Percentiles rank a stretch among this genome's conserved stretches.
These are phyloP conservation scores for Brachypalpus laphriformis DNA, from an alignment of 2,888 invertebrate species.

Conservation along the genomic window DNA sequence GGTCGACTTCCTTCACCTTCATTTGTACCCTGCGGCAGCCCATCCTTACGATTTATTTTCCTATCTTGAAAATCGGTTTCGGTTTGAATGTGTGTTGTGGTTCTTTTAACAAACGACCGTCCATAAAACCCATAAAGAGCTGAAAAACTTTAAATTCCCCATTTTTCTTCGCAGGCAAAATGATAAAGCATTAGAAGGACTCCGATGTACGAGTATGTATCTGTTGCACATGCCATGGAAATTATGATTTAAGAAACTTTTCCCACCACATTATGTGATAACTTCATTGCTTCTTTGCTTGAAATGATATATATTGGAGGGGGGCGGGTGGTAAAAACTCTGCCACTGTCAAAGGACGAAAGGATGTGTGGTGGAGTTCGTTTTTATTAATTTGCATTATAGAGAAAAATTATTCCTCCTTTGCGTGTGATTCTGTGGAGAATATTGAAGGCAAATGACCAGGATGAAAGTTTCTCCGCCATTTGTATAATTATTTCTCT, in stretches of 20 bases:
- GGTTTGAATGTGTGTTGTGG: not conserved
- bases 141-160: conserved; percentile 6
- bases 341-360: conserved; percentile 1
- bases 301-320: not conserved
- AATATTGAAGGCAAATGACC: conserved; percentile 57
- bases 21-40: not conserved
- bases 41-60: not conserved
- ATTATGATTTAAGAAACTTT: conserved; percentile 29
- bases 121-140: not conserved
- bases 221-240: conserved; percentile 32
- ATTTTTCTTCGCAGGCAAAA: not conserved
- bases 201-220: conserved; percentile 5
- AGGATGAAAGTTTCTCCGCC: conserved; percentile 42
- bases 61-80: not conserved
- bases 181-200: conserved; percentile 22
- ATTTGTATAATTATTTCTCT: conserved; percentile 25
- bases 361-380: not conserved
- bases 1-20: not conserved
- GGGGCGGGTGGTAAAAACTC: conserved; percentile 7
- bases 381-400: conserved; percentile 53
- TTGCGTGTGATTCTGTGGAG: conserved; percentile 1
- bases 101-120: not conserved
- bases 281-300: conserved; percentile 6
- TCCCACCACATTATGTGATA: conserved; percentile 18
- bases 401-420: not conserved